Base-by-base conservation (phyloP, 2,113 vertebrate genomes). In the Centrocercus urophasianus region DNA sequence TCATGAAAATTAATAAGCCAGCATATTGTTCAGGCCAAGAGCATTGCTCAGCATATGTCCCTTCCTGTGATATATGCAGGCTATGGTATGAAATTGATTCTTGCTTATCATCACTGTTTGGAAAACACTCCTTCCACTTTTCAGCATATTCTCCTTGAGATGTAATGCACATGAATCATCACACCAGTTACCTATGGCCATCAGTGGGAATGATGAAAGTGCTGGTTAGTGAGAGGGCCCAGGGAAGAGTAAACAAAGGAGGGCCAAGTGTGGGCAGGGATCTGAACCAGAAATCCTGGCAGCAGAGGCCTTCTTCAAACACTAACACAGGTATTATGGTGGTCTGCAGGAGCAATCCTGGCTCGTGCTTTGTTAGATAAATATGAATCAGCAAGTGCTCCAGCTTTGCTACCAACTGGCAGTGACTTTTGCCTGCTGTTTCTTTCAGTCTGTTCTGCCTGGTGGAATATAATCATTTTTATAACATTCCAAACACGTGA, bases 381-480 rank as follows among this genome's bases (percentile, higher is more conserved):
- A 89, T 84, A 42, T 20, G 30, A 63, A 80, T 28, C 84, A 86
- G 60, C 72, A 52, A 89, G 36, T 3, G 56, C 66, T 89, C 78
- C 61, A 57, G 70, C 74, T 77, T 70, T 84, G 50, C 52, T 70
- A 83, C 61, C 76, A 71, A 79, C 94, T 70, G 83, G 76, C 91
- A 89, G 70, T 27, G 70, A 6, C 61, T 66, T 50, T n/a, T 91
- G 85, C 85, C 93, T 89, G 88, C 90, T 83, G 90, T 56, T 86
- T 40, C 45, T 48, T 81, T 84, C 88, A 73, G 74, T 12, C 71
- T 90, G 63, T 67, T 83, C 63, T 86, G 92, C 67, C 61, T 77
- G n/a, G 28, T 57, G 66, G 50, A 88, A 71, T 38, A 32, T 17
- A 34, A 52, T 28, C 19, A 8, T 65, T 89, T 73, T 61, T 28